These are phyloP conservation scores for Gastrophysa polygoni DNA, from an alignment of 2,888 invertebrate genomes.

Conservation along the genomic window DNA sequence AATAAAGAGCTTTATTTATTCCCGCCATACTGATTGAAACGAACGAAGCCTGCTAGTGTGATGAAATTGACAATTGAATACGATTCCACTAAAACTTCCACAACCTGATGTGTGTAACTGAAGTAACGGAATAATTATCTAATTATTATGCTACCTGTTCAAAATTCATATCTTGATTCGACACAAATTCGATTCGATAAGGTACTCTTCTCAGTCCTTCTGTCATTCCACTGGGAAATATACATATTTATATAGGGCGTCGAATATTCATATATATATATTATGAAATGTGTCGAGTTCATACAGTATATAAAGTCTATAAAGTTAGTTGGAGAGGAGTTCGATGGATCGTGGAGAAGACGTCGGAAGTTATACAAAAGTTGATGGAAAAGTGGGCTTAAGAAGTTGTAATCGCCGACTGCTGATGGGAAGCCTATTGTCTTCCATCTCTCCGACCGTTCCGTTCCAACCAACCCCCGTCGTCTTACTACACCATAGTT, in stretches of 20 bases:
- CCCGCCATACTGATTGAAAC: slow-evolving; percentile 27
- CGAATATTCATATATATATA: no score
- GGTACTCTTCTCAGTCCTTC: no score
- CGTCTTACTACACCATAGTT: no score
- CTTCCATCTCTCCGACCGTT: slow-evolving; percentile 11
- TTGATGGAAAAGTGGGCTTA: slow-evolving; percentile 38
- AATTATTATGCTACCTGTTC: no score
- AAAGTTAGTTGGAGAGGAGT: slow-evolving; percentile 30
- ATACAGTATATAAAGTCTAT: neutral
- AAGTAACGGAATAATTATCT: no score
- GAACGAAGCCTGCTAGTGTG: neutral
- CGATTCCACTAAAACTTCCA: neutral
- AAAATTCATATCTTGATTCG: no score
- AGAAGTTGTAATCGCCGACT: slow-evolving; percentile 28
- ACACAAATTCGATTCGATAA: no score
- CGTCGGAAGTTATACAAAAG: slow-evolving; percentile 28
- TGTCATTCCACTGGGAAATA: no score
- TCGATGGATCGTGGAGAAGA: slow-evolving; percentile 33
- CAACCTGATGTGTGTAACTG: no score
- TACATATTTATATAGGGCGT: no score
- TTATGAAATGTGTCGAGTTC: slow-evolving; percentile 10
- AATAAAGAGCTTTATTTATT: slow-evolving; percentile 36
- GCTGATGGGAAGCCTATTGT: slow-evolving; percentile 20
- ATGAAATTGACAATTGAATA: slow-evolving; percentile 10
- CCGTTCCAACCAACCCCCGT: no score